A percentile compares a stretch with the other conserved stretches of the same genome.
Evolutionary conservation across 64 coral and sea anemone genomes (phyloP).

Genomic region (Actinia equina): DNA sequence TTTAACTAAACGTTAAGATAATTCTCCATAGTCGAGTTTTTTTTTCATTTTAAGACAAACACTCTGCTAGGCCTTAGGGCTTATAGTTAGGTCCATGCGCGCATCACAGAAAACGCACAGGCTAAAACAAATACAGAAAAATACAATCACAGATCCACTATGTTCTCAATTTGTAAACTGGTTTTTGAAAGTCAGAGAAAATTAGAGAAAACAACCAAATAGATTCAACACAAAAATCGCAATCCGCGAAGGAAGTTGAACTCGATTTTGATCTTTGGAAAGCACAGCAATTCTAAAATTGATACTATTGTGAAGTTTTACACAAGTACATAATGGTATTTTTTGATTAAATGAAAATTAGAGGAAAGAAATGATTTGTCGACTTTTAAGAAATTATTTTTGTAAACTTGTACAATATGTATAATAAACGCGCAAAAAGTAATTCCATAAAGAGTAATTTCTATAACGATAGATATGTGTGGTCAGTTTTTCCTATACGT

Average conservation of each 20-base stretch:
- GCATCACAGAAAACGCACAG: not conserved
- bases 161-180: not conserved
- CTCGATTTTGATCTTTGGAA: not conserved
- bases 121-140: not conserved
- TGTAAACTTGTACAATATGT: not conserved
- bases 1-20: too few relatives aligned
- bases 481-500: not conserved
- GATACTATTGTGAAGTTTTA: not conserved
- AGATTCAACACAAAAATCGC: not conserved
- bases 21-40: not conserved
- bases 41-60: not conserved
- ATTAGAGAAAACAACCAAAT: not conserved
- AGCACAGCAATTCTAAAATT: not conserved
- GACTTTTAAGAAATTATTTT: not conserved
- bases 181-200: not conserved
- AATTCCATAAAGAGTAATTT: too few relatives aligned
- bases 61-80: not conserved
- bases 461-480: not conserved
- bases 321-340: not conserved
- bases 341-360: not conserved
- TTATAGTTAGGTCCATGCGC: not conserved
- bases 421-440: too few relatives aligned
- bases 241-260: not conserved
- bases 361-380: not conserved
- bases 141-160: not conserved